Percentiles rank a stretch among this genome's conserved stretches.
These are phyloP conservation scores for Gonatopus flavifemur DNA, from an alignment of 1,140 invertebrate genomes.

Conservation along the genomic window DNA sequence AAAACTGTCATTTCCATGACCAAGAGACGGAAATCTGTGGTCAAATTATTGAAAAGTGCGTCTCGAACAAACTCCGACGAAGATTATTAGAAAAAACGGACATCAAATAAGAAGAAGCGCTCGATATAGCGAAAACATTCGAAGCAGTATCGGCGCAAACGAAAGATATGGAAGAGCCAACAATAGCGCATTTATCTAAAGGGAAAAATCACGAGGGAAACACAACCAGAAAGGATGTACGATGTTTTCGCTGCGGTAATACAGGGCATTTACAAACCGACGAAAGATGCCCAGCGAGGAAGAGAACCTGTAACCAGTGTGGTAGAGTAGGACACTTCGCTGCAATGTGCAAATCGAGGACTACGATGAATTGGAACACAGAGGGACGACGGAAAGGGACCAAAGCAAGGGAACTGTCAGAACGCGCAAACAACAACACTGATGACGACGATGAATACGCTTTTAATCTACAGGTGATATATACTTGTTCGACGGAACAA, in stretches of 20 bases:
- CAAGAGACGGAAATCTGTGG: conserved; percentile 29
- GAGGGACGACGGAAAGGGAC: not conserved
- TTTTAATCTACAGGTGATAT: too few species aligned
- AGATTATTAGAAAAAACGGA: conserved; percentile 32
- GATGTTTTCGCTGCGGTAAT: conserved; percentile 15
- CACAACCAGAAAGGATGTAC: not conserved
- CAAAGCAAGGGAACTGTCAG: not conserved
- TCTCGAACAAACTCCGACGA: conserved; percentile 27
- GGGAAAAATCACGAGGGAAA: not conserved
- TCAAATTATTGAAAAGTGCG: conserved; percentile 34
- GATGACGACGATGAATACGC: too few species aligned
- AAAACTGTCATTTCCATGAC: conserved; percentile 29
- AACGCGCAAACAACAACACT: not conserved
- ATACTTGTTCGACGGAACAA: too few species aligned
- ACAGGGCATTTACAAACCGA: conserved; percentile 6
- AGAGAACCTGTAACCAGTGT: conserved; percentile 14
- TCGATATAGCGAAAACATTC: conserved; percentile 5
- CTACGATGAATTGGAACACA: not conserved
- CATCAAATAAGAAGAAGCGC: conserved; percentile 1
- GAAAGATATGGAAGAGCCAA: conserved; percentile 7
- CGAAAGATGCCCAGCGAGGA: conserved; percentile 7
- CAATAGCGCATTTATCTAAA: not conserved
- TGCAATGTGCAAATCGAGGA: conserved; percentile 6
- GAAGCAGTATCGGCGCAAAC: conserved; percentile 7
- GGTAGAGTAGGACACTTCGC: conserved; percentile 15